Evolutionary conservation across 2,888 invertebrate species (phyloP), one percentile per base, ranked within the genome.

Genomic region (Cataglyphis cursor): DNA sequence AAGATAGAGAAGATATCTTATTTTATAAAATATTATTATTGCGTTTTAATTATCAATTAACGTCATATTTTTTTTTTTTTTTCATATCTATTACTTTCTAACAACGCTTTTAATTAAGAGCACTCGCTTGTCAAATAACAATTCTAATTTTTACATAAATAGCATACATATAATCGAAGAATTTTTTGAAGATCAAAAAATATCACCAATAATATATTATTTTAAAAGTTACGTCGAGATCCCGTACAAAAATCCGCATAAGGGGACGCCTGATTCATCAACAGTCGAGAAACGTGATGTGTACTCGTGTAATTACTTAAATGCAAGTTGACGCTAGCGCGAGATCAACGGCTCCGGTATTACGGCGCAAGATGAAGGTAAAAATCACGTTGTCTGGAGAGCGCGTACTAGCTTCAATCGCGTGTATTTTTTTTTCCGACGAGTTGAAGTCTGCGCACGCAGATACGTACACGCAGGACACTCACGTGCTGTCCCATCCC

Each of bases 401-500:
- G 44, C 78, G 59, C 65, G 76, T 76, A 82, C 64, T 76, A 82
- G 57, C 82, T 78, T 82, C 80, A 66, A 78, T 66, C 78, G 18
- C 21, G 59, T 10, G 64, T 38, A 78, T 82, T 78, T 48, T 66
- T 78, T 51, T 31, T 31, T 6, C 66, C 8, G 54, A 21, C 64
- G 65, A 65, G 61, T 80, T 75, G 62, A 61, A 72, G 72, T 59
- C 76, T 24, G 48, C 68, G 51, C 59, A 35, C 73, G 35, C 41
- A 4, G n/a, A 41, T 54, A 18, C 76, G 18, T 24, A 31, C 31
- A 12, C 44, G 21, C 74, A 35, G 38, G 74, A 54, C 48, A 76
- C 75, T 51, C 65, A 62, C 68, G 51, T n/a, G 68, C 82, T 82
- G 87, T 90, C 86, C 87, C 90, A 85, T 90, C 90, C 82, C 65